Percentiles rank a stretch among this genome's conserved stretches.
These are phyloP conservation scores for Ommatoiulus sabulosus DNA, from an alignment of 2,888 invertebrate genomes.

Conservation along the genomic window DNA sequence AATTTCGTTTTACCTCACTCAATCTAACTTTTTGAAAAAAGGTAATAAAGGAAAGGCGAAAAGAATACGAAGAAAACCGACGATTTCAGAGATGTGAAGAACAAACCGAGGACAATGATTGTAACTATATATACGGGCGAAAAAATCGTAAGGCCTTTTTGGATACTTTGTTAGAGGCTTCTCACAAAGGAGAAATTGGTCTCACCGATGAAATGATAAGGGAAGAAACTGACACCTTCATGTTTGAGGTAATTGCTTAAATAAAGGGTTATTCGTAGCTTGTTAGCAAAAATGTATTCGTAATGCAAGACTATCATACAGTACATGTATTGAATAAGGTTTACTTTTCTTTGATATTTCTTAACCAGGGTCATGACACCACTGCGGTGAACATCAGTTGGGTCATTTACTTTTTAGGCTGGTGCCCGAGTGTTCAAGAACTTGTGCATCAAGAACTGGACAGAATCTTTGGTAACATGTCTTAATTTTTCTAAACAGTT, in stretches of 20 bases:
- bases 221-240: slow-evolving; percentile 65
- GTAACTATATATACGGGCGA: slow-evolving; percentile 57
- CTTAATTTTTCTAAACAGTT: neutral
- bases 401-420: slow-evolving; percentile 83
- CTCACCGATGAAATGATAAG: slow-evolving; percentile 68
- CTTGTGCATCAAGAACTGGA: slow-evolving; percentile 70
- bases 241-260: slow-evolving; percentile 58
- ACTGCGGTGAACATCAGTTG: slow-evolving; percentile 90
- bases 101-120: neutral
- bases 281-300: neutral
- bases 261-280: neutral
- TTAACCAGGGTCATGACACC: slow-evolving; percentile 82
- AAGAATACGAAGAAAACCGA: neutral
- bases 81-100: neutral
- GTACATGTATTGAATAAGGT: neutral
- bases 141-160: slow-evolving; percentile 88
- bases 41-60: neutral
- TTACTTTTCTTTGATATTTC: neutral
- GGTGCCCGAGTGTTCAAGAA: slow-evolving; percentile 81
- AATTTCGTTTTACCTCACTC: neutral
- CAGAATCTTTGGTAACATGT: slow-evolving; percentile 67
- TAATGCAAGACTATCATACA: neutral
- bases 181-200: slow-evolving; percentile 76
- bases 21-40: neutral
- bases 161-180: slow-evolving; percentile 81